phyloP scores from a whole-genome alignment of 2,797 vertebrate genomes.

The Thunnus albacares region DNA sequence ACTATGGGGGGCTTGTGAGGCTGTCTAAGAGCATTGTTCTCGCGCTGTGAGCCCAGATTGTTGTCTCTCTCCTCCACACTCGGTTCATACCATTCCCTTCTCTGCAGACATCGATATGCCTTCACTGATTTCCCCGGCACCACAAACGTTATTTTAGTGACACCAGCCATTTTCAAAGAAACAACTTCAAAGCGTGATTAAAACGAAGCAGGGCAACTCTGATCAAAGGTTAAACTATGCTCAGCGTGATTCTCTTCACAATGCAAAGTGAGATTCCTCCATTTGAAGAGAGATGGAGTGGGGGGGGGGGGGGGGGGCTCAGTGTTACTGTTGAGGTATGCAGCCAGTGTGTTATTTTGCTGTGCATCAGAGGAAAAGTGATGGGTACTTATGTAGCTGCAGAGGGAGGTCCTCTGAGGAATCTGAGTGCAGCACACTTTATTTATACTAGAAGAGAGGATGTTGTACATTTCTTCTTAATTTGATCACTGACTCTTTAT shows the following conservation, averaged over 20 bases:
- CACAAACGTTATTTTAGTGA: slow-evolving; percentile 66
- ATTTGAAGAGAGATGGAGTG: slow-evolving; percentile 43
- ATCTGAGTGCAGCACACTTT: slow-evolving; percentile 48
- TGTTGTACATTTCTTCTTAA: slow-evolving; percentile 63
- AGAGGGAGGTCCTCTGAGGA: slow-evolving; percentile 52
- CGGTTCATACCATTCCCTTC: slow-evolving; percentile 19
- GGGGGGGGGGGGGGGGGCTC: background rate
- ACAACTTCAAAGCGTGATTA: slow-evolving; percentile 80
- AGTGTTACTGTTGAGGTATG: slow-evolving; percentile 41
- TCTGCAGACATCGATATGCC: slow-evolving; percentile 38
- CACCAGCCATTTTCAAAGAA: slow-evolving; percentile 77
- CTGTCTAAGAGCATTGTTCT: slow-evolving; percentile 41
- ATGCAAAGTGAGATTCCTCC: slow-evolving; percentile 61
- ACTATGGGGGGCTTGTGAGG: slow-evolving; percentile 20
- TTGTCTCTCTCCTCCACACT: slow-evolving; percentile 32
- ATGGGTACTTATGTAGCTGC: slow-evolving; percentile 56
- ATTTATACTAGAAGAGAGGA: slow-evolving; percentile 50
- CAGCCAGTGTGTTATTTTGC: slow-evolving; percentile 37
- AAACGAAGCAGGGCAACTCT: slow-evolving; percentile 74
- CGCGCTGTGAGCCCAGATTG: slow-evolving; percentile 11
- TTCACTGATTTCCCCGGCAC: background rate
- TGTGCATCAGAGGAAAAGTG: slow-evolving; percentile 50
- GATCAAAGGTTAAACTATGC: slow-evolving; percentile 84
- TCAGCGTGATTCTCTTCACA: slow-evolving; percentile 68
- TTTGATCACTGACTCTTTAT: slow-evolving; percentile 70